Conservation (phyloP, 2,888 invertebrate species). For the Campoletis raptor region DNA sequence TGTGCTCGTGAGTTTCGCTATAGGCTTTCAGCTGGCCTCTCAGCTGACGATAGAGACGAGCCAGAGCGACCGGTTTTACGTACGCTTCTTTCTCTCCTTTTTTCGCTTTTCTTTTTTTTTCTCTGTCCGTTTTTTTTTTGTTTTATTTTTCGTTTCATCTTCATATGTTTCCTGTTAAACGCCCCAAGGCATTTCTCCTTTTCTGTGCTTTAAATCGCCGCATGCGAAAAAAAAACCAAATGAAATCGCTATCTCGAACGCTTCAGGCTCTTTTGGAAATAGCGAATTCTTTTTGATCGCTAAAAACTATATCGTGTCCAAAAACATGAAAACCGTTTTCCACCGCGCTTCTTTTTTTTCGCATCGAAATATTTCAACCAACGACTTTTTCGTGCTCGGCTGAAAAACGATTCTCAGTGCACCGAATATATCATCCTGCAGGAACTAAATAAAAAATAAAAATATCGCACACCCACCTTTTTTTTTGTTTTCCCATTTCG, state of each 20-base stretch:
- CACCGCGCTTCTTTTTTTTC: background rate
- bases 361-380: background rate
- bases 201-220: constrained; percentile 14
- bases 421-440: constrained; percentile 8
- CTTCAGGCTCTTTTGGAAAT: background rate
- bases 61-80: constrained; percentile 70
- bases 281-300: constrained; percentile 6
- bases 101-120: constrained; percentile 20
- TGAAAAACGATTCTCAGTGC: background rate
- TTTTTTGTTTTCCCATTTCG: constrained; percentile 5
- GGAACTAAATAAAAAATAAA: background rate
- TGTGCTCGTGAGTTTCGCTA: constrained; percentile 34
- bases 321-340: constrained; percentile 6
- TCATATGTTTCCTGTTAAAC: constrained; percentile 21
- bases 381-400: background rate
- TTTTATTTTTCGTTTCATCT: constrained; percentile 26
- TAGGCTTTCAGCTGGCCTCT: constrained; percentile 81
- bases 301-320: background rate
- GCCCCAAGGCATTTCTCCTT: constrained; percentile 11
- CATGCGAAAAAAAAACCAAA: background rate
- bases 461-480: background rate
- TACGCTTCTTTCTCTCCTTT: constrained; percentile 46
- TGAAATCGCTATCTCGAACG: background rate
- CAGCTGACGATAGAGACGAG: constrained; percentile 80
- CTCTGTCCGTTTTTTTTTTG: background rate